Conservation (phyloP, 2,113 vertebrate genomes). For the Neomonachus schauinslandi region DNA sequence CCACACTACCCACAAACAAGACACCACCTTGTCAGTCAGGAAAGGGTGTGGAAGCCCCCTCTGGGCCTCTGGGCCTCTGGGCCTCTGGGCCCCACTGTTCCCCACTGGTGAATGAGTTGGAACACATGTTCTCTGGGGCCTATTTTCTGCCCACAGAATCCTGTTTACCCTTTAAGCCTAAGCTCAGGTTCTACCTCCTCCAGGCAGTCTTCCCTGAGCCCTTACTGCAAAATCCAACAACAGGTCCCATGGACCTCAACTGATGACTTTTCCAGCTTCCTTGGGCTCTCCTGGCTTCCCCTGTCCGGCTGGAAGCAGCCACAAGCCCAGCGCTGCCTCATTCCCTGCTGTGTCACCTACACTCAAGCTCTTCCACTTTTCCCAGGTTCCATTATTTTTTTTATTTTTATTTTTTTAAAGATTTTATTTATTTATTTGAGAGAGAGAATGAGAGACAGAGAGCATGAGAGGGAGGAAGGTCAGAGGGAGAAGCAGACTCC, state of each 20-base stretch:
- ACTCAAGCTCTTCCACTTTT: background rate
- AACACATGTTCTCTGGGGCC: background rate
- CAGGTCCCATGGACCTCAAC: background rate
- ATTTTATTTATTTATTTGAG: too few relatives aligned
- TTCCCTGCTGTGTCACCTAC: background rate
- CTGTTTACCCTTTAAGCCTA: background rate
- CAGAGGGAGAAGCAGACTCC: too few relatives aligned
- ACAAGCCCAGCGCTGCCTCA: background rate
- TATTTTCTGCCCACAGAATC: background rate
- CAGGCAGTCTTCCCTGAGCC: background rate
- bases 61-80: background rate
- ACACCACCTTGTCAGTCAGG: background rate
- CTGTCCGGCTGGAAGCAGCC: background rate
- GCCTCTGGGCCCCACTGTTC: background rate
- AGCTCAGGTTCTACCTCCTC: background rate
- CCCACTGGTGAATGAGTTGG: background rate
- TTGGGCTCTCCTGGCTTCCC: background rate
- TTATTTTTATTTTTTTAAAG: background rate
- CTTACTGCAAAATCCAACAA: background rate
- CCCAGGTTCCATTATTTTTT: background rate
- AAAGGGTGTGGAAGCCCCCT: background rate
- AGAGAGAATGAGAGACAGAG: too few relatives aligned
- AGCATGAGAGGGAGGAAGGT: too few relatives aligned
- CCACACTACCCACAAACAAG: background rate
- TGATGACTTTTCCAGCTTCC: background rate